Evolutionary conservation across 2,797 vertebrate species (phyloP).

Genomic region (Channallabes apus): DNA sequence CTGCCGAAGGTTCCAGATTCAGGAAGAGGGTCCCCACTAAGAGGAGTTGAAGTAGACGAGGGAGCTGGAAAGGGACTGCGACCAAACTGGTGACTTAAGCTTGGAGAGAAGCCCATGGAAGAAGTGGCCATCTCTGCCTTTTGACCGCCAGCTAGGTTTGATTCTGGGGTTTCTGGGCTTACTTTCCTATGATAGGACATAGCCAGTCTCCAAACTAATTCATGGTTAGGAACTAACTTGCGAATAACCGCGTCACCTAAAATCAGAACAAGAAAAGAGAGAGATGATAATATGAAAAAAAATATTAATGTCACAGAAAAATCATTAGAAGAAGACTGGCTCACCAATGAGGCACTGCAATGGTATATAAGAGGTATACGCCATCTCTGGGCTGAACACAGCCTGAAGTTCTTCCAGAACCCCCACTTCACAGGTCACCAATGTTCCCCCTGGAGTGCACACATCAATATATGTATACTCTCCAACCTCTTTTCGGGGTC

Average conservation of each 20-base stretch:
- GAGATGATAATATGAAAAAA: not conserved
- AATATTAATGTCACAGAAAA: not conserved
- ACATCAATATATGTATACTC: slow-evolving; percentile 81
- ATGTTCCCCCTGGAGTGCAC: slow-evolving; percentile 71
- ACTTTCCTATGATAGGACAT: slow-evolving; percentile 82
- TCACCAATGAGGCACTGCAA: slow-evolving; percentile 95
- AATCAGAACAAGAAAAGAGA: not conserved
- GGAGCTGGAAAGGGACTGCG: slow-evolving; percentile 69
- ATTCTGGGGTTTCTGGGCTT: slow-evolving; percentile 68
- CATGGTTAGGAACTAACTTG: slow-evolving; percentile 86
- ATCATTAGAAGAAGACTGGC: not conserved
- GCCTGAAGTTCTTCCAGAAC: slow-evolving; percentile 89
- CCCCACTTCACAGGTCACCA: slow-evolving; percentile 75
- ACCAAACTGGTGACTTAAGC: slow-evolving; percentile 55
- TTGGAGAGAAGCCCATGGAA: slow-evolving; percentile 59
- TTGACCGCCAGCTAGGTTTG: slow-evolving; percentile 49
- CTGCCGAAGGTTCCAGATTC: slow-evolving; percentile 94
- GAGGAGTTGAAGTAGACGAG: slow-evolving; percentile 58
- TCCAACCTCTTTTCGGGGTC: slow-evolving; percentile 70
- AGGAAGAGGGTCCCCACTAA: slow-evolving; percentile 65
- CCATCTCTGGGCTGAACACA: slow-evolving; percentile 95
- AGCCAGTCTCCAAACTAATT: slow-evolving; percentile 85
- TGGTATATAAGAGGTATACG: slow-evolving; percentile 90
- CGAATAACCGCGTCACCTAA: slow-evolving; percentile 84
- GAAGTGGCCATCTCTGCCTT: slow-evolving; percentile 61